These are phyloP conservation scores for Erithacus rubecula DNA, from an alignment of 2,797 vertebrate genomes.

Conservation along the genomic window DNA sequence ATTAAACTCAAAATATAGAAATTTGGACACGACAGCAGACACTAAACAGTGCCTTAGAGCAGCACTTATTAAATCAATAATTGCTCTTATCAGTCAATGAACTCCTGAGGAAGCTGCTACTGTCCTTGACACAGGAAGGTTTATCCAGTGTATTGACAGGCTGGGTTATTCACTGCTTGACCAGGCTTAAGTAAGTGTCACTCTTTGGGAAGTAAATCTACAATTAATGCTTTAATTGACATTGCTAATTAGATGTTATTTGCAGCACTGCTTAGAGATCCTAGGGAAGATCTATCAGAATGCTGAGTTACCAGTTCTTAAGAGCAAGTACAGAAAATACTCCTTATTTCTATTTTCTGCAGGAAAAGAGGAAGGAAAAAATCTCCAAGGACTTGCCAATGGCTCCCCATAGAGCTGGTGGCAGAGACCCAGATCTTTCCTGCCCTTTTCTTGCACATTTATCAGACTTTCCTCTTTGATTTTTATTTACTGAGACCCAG, in stretches of 20 bases:
- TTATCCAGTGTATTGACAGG: background rate
- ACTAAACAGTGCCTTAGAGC: background rate
- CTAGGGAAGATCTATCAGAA: background rate
- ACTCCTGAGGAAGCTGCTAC: background rate
- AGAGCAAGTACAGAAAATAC: background rate
- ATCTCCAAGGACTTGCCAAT: background rate
- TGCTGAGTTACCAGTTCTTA: background rate
- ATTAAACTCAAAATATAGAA: background rate
- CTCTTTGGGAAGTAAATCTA: background rate
- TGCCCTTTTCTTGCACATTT: background rate
- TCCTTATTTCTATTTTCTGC: background rate
- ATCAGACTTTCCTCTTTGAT: background rate
- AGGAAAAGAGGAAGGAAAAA: background rate
- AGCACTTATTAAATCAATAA: background rate
- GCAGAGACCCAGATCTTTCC: background rate
- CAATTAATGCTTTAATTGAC: background rate
- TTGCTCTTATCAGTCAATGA: background rate
- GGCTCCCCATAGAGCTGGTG: background rate
- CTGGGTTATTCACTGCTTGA: background rate
- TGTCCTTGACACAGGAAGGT: background rate
- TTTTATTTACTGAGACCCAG: background rate
- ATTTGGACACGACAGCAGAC: background rate
- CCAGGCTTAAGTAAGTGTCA: background rate
- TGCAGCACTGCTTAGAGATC: background rate
- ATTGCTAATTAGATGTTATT: background rate